A percentile compares a stretch with the other conserved stretches of the same genome.
These are phyloP conservation scores for Nebria ingens DNA, from an alignment of 1,140 invertebrate genomes.

Conservation along the genomic window DNA sequence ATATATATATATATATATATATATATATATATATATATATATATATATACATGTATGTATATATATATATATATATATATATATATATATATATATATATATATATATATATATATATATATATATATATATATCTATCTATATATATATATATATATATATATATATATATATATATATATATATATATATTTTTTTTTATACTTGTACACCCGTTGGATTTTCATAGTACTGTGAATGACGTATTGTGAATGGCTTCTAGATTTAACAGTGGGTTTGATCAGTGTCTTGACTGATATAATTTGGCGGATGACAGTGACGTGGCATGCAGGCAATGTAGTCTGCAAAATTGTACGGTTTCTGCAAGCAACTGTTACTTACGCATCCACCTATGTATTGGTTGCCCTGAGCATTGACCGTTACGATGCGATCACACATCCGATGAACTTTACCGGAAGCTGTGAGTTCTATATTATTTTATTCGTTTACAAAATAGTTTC, in stretches of 20 bases:
- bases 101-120: too few species aligned
- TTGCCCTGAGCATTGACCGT: slow-evolving; percentile 89
- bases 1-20: too few species aligned
- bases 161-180: too few species aligned
- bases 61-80: too few species aligned
- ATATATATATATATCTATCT: too few species aligned
- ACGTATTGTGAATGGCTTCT: slow-evolving; percentile 18
- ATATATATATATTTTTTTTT: too few species aligned
- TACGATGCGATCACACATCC: slow-evolving; percentile 92
- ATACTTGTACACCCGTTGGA: too few species aligned
- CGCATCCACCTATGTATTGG: slow-evolving; percentile 88
- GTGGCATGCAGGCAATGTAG: slow-evolving; percentile 50
- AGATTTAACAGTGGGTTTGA: slow-evolving; percentile 52
- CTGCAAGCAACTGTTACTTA: slow-evolving; percentile 66
- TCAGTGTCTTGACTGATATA: slow-evolving; percentile 52
- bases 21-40: too few species aligned
- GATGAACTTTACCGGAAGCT: slow-evolving; percentile 88
- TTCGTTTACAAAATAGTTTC: too few species aligned
- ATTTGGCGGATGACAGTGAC: slow-evolving; percentile 49
- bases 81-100: too few species aligned
- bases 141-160: too few species aligned
- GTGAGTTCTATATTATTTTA: slow-evolving; percentile 66
- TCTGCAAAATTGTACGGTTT: slow-evolving; percentile 50
- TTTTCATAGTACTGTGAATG: background rate
- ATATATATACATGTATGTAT: too few species aligned